Evolutionary conservation across 2,113 vertebrate species (phyloP).

Genomic region (Speoplatyrhinus poulsoni): DNA sequence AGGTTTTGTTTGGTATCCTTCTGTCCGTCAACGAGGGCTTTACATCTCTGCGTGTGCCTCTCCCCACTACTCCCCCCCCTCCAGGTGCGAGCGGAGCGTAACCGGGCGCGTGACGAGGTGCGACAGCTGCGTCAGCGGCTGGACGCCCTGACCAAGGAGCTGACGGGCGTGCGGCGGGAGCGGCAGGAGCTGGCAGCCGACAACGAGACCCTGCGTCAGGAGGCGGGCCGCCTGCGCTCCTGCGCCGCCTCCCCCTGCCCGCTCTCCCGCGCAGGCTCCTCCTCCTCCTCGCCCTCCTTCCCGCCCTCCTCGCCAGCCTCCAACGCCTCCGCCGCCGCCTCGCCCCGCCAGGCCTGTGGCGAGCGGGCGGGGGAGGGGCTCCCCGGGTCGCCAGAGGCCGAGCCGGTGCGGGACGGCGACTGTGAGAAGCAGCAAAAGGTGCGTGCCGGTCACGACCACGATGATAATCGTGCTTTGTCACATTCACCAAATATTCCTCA

Average conservation of each 20-base stretch:
- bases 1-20: too few relatives aligned
- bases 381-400: constrained; percentile 76
- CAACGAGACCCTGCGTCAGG: constrained; percentile 78
- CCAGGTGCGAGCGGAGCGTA: constrained; percentile 87
- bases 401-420: constrained; percentile 88
- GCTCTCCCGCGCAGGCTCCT: constrained; percentile 6
- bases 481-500: too few relatives aligned
- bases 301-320: constrained; percentile 20
- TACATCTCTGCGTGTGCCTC: not conserved
- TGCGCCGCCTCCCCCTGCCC: constrained; percentile 6
- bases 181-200: constrained; percentile 85
- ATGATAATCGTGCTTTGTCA: not conserved
- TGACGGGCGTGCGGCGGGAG: constrained; percentile 84
- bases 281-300: constrained; percentile 15
- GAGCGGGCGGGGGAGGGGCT: constrained; percentile 52
- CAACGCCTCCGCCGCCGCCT: constrained; percentile 43
- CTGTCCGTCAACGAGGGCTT: too few relatives aligned
- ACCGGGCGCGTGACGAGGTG: constrained; percentile 91
- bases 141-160: constrained; percentile 91
- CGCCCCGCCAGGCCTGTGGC: constrained; percentile 41
- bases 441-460: constrained; percentile 54
- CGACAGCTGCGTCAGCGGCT: constrained; percentile 90
- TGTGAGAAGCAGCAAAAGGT: constrained; percentile 74
- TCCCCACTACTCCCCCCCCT: too few relatives aligned
- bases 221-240: constrained; percentile 56